Evolutionary conservation across 2,797 vertebrate species (phyloP), one percentile per base, ranked within the genome.

Genomic region (Cichlasoma orientale): DNA sequence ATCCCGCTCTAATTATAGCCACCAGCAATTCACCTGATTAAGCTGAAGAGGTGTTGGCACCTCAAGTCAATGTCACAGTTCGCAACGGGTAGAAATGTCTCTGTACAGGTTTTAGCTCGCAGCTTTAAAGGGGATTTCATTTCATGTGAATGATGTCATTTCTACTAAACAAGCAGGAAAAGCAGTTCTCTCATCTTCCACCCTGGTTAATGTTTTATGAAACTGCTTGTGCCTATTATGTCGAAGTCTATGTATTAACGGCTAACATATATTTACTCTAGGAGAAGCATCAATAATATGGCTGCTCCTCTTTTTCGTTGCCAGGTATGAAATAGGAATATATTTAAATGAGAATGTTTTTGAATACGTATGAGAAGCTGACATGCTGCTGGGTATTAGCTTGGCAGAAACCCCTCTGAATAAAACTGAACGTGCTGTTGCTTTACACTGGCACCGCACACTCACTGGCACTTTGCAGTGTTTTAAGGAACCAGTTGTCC

Each of bases 41-140:
- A 76, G 61, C 9, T 3, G 23, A 53, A 50, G 47, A 77, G 57
- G 61, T 70, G 87, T 75, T 68, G 77, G 77, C 0, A 61, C 86
- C 70, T 54, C 7, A 19, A 80, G 83, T 78, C 6, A 8, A 33
- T 56, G 79, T 82, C 85, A 80, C 78, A 31, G 81, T 33, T 86
- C 80, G 56, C 41, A 77, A 78, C 25, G 59, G 75, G 81, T 44
- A 80, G 61, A 89, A 90, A 85, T 82, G 85, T 87, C 77, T 74
- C 7, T 29, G 18, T 16, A 3, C 55, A 50, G 74, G 12, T 54
- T 41, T 50, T 16, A 16, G 66, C 31, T 33, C 21, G 27, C 0
- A 18, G 72, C 41, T 61, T 36, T 27, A 25, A 41, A 12, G 16
- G n/a, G 44, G 38, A 75, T 75, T 77, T 82, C 0, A 82, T 82